phyloP scores from a whole-genome alignment of 2,113 vertebrate species.

The Odocoileus hemionus region DNA sequence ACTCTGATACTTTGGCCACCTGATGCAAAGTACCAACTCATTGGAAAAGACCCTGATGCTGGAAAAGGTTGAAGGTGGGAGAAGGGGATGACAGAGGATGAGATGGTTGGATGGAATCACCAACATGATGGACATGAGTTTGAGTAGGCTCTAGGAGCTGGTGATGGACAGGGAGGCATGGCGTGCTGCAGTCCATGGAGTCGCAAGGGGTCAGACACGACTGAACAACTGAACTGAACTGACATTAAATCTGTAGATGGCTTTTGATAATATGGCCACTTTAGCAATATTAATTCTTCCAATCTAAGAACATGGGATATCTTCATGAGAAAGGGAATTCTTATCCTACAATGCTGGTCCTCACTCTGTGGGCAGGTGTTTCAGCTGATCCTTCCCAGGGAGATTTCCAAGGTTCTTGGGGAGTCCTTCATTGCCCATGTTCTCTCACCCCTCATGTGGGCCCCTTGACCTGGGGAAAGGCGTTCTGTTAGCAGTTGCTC shows the following conservation, averaged over 20 bases:
- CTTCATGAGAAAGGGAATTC: neutral
- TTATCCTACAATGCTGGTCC: too few species aligned
- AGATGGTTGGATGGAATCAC: neutral
- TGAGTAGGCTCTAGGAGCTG: neutral
- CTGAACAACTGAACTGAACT: neutral
- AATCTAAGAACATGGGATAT: neutral
- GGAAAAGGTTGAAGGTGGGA: neutral
- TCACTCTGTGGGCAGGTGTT: neutral
- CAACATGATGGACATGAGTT: fast-evolving
- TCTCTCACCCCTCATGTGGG: neutral
- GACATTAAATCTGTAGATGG: neutral
- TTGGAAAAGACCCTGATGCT: neutral
- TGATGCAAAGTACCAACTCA: neutral
- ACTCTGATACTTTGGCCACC: neutral
- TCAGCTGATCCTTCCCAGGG: neutral
- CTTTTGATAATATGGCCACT: neutral
- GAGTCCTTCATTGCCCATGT: neutral
- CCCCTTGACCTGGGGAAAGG: neutral
- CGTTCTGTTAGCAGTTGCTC: neutral
- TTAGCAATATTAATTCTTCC: neutral
- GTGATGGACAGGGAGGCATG: neutral
- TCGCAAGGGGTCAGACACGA: neutral
- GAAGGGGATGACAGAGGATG: neutral
- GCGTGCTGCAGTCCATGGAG: neutral
- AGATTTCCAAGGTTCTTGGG: neutral